Conservation (phyloP, 2,888 invertebrate species). For the Cheilosia soror region DNA sequence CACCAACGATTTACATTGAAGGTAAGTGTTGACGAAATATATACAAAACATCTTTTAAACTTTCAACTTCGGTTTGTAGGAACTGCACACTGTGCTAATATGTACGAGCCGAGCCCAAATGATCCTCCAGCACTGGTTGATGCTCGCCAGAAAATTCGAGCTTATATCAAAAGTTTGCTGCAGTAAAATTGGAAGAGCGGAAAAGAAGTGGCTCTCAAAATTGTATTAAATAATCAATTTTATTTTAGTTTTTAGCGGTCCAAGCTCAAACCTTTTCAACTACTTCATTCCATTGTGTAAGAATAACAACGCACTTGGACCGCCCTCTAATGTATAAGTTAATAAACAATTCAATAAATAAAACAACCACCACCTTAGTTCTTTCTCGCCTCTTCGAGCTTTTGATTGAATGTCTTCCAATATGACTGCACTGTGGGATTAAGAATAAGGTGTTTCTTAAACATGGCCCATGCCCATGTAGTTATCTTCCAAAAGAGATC, state of each 20-base stretch:
- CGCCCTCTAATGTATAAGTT: not conserved
- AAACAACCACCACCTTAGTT: constrained; percentile 61
- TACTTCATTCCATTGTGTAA: not conserved
- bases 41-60: not conserved
- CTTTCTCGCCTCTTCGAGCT: constrained; percentile 80
- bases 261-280: no score
- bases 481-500: constrained; percentile 75
- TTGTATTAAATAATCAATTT: constrained; percentile 28
- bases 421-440: constrained; percentile 77
- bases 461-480: constrained; percentile 42
- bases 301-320: not conserved
- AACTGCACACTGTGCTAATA: constrained; percentile 97
- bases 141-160: constrained; percentile 87
- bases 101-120: constrained; percentile 90
- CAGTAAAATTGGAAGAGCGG: not conserved
- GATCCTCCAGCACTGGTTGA: constrained; percentile 88
- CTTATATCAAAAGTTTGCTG: constrained; percentile 77
- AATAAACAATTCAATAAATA: not conserved
- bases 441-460: constrained; percentile 72
- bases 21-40: constrained; percentile 84
- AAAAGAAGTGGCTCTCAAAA: not conserved
- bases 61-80: constrained; percentile 85
- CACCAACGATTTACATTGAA: constrained; percentile 90
- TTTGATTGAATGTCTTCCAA: constrained; percentile 79
- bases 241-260: constrained; percentile 1